Evolutionary conservation across 2,113 vertebrate species (phyloP).

Genomic region (Gobio gobio): DNA sequence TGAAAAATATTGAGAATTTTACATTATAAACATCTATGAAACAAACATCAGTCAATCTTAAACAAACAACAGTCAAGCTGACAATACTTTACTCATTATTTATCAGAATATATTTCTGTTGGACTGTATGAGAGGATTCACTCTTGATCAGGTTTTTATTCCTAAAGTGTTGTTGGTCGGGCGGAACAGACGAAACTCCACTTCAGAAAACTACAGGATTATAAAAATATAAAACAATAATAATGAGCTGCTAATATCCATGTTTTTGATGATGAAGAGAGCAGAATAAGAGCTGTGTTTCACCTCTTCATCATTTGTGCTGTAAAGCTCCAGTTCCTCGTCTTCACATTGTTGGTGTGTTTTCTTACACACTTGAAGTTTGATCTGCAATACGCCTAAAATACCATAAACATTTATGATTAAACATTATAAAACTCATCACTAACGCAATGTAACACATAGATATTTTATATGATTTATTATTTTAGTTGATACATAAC

Average conservation of each 20-base stretch:
- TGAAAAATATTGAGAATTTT: no score
- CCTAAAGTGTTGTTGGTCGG: neutral
- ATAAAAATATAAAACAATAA: neutral
- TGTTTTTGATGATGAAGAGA: no score
- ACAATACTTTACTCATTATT: neutral
- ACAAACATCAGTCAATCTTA: no score
- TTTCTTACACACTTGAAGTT: neutral
- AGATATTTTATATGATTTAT: neutral
- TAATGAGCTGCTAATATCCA: neutral
- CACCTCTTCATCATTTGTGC: neutral
- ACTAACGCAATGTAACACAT: neutral
- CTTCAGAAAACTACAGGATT: neutral
- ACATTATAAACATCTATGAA: no score
- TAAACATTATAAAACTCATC: neutral
- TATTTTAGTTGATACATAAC: no score
- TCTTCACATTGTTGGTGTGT: neutral
- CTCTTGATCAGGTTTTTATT: neutral
- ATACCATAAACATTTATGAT: neutral
- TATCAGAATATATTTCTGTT: neutral
- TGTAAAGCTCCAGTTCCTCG: neutral
- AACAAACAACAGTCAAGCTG: neutral
- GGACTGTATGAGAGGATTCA: neutral
- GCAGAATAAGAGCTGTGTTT: neutral
- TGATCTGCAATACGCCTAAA: neutral
- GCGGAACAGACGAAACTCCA: neutral